Percentiles rank a stretch among this genome's conserved stretches.
These are phyloP conservation scores for Nymphalis polychloros DNA, from an alignment of 2,888 invertebrate genomes.

Conservation along the genomic window DNA sequence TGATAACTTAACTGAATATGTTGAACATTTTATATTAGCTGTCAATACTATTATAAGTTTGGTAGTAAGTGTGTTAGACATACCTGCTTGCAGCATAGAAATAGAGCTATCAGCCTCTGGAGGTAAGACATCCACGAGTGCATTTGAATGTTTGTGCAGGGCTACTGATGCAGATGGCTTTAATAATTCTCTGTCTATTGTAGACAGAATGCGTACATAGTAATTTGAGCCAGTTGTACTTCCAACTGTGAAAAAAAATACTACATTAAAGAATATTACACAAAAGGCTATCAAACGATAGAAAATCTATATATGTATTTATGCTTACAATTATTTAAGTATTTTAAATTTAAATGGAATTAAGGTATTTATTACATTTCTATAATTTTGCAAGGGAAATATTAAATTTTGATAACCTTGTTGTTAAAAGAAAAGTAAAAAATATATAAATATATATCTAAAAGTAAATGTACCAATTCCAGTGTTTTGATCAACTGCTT, in stretches of 20 bases:
- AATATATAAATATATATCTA: background rate
- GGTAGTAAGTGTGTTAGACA: conserved; percentile 27
- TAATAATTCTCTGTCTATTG: conserved; percentile 97
- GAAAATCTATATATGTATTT: too few relatives aligned
- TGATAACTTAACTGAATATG: too few relatives aligned
- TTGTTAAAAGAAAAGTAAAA: background rate
- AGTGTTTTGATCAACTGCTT: conserved; percentile 99
- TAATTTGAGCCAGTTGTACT: conserved; percentile 99
- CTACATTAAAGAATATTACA: background rate
- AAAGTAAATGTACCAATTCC: conserved; percentile 86
- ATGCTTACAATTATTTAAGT: too few relatives aligned
- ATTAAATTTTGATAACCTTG: background rate
- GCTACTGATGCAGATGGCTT: conserved; percentile 99
- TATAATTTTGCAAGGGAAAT: too few relatives aligned
- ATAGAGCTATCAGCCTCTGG: conserved; percentile 99
- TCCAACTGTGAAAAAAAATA: conserved; percentile 85
- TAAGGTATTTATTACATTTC: too few relatives aligned
- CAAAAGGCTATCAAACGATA: background rate
- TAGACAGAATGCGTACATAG: conserved; percentile 98
- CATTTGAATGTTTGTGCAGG: conserved; percentile 99
- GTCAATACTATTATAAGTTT: too few relatives aligned
- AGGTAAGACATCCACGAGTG: conserved; percentile 98
- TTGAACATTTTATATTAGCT: too few relatives aligned
- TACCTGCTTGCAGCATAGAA: conserved; percentile 97
- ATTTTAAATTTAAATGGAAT: too few relatives aligned